Conservation (phyloP, 2,113 vertebrate genomes). For the Typhlomys cinereus region DNA sequence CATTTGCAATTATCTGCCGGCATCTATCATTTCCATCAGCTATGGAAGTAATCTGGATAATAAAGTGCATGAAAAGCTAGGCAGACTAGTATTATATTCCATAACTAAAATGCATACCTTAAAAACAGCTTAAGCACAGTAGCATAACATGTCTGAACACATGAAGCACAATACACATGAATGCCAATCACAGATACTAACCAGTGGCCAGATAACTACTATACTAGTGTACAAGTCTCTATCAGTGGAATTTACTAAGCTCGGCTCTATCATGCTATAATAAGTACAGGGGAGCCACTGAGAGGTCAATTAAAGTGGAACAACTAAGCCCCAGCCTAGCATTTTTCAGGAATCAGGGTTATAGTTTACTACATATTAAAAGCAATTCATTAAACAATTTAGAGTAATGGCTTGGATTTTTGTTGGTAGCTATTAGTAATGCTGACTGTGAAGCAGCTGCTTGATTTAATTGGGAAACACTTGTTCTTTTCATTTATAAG, state of each 20-base stretch:
- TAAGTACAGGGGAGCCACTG: background rate
- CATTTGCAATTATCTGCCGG: background rate
- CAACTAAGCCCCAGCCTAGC: slow-evolving; percentile 64
- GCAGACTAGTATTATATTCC: background rate
- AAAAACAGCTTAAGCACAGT: background rate
- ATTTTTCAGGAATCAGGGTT: slow-evolving; percentile 73
- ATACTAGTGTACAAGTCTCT: background rate
- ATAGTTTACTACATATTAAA: slow-evolving; percentile 78
- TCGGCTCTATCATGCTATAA: background rate
- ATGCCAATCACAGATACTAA: background rate
- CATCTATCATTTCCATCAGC: slow-evolving; percentile 28
- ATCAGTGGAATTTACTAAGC: background rate
- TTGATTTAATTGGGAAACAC: slow-evolving; percentile 84
- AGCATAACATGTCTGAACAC: background rate
- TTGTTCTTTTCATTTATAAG: slow-evolving; percentile 82
- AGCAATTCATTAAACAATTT: slow-evolving; percentile 83
- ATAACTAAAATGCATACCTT: background rate
- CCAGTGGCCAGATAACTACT: background rate
- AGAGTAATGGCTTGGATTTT: slow-evolving; percentile 79
- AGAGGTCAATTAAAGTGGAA: slow-evolving; percentile 60
- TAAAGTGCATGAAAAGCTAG: background rate
- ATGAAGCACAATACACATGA: background rate
- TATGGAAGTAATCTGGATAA: background rate
- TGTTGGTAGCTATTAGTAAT: slow-evolving; percentile 83
- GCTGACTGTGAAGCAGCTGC: slow-evolving; percentile 82